A percentile compares a stretch with the other conserved stretches of the same genome.
These are phyloP conservation scores for Lemur catta DNA, from an alignment of 2,797 vertebrate species.

Conservation along the genomic window DNA sequence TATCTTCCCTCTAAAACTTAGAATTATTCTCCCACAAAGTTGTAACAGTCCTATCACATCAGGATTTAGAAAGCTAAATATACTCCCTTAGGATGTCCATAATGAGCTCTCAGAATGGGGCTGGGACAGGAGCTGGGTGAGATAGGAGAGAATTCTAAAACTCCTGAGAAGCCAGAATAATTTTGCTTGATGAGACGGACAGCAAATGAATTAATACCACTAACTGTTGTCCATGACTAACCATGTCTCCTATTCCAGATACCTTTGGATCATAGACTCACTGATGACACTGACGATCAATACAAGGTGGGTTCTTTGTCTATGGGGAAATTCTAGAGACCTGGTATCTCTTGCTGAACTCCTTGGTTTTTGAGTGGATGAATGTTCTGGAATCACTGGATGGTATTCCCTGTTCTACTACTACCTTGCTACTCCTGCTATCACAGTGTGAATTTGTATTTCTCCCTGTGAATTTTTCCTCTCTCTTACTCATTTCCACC, in stretches of 20 bases:
- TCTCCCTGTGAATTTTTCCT: not conserved
- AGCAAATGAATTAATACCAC: not conserved
- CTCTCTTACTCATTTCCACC: not conserved
- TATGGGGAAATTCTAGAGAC: not conserved
- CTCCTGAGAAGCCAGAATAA: not conserved
- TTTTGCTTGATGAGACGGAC: not conserved
- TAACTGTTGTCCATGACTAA: not conserved
- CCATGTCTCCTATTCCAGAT: not conserved
- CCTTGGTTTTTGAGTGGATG: not conserved
- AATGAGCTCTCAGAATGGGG: not conserved
- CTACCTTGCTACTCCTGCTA: not conserved
- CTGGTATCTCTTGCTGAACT: not conserved
- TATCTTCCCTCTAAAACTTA: not conserved
- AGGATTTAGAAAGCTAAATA: conserved; percentile 7
- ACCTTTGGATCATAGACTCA: not conserved
- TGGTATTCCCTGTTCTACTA: not conserved
- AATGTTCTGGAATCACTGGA: not conserved
- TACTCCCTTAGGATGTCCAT: not conserved
- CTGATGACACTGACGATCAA: not conserved
- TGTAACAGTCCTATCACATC: not conserved
- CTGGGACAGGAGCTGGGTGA: rapidly evolving
- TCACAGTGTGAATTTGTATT: not conserved
- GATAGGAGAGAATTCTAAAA: not conserved
- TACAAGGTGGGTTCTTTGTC: not conserved
- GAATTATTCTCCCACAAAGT: not conserved